phyloP scores from a whole-genome alignment of 2,113 vertebrate species.

The Oostethus manadensis region DNA sequence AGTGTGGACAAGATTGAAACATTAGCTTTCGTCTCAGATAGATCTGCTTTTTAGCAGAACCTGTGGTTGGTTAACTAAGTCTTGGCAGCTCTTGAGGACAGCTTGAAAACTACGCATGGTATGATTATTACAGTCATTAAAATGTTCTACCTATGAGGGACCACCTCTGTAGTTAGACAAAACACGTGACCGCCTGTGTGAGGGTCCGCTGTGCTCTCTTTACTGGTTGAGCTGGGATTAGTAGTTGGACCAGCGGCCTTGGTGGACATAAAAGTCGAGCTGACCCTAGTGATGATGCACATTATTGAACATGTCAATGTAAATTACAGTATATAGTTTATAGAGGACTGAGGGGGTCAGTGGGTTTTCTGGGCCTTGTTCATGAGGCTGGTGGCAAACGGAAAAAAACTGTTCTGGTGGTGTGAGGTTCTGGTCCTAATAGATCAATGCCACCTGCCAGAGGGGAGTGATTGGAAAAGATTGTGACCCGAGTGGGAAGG shows the following conservation, averaged over 20 bases:
- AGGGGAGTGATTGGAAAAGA: no score
- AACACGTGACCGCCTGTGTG: constrained; percentile 45
- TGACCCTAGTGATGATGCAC: constrained; percentile 8
- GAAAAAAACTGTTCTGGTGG: no score
- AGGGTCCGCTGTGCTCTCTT: constrained; percentile 15
- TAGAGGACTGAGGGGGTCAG: no score
- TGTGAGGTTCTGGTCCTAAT: no score
- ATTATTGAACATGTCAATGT: no score
- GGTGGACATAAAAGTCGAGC: constrained; percentile 8
- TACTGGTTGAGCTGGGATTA: constrained; percentile 24
- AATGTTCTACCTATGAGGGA: no score
- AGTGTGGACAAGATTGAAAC: not conserved
- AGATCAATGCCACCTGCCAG: no score
- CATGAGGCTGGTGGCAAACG: no score
- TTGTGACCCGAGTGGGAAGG: no score
- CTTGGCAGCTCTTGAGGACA: not conserved
- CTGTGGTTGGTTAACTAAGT: constrained; percentile 27
- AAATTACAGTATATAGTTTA: no score
- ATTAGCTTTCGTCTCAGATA: not conserved
- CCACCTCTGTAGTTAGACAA: no score
- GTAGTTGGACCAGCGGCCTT: not conserved
- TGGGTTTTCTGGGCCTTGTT: no score
- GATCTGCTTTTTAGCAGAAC: not conserved
- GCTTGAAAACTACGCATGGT: not conserved
- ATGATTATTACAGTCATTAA: not conserved